phyloP scores from a whole-genome alignment of 1,140 invertebrate species.

The Scaptomyza hsui region DNA sequence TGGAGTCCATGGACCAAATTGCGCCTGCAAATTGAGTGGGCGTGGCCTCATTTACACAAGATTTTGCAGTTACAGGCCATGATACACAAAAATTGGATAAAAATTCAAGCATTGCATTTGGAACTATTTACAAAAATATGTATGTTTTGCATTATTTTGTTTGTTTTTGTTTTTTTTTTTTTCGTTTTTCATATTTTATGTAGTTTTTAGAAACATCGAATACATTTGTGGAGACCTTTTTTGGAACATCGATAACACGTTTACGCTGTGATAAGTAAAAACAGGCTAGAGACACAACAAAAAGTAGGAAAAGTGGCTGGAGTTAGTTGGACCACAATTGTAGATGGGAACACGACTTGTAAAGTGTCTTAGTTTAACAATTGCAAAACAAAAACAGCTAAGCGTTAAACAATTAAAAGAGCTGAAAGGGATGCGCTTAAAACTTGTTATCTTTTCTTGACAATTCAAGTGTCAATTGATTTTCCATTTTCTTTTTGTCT shows the following conservation, averaged over 20 bases:
- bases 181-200: slow-evolving; percentile 11
- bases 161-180: slow-evolving; percentile 36
- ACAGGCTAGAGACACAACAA: slow-evolving; percentile 24
- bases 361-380: slow-evolving; percentile 71
- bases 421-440: slow-evolving; percentile 22
- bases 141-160: slow-evolving; percentile 42
- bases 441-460: slow-evolving; percentile 27
- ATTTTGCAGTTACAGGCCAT: slow-evolving; percentile 55
- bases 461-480: slow-evolving; percentile 35
- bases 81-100: slow-evolving; percentile 59
- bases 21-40: slow-evolving; percentile 22
- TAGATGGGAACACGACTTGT: slow-evolving; percentile 4
- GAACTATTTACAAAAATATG: slow-evolving; percentile 80
- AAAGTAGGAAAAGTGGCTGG: slow-evolving; percentile 25
- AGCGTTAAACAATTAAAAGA: slow-evolving; percentile 38
- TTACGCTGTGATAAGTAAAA: slow-evolving; percentile 32
- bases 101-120: slow-evolving; percentile 70
- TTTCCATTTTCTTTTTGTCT: slow-evolving; percentile 1
- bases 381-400: slow-evolving; percentile 74
- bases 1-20: slow-evolving; percentile 44
- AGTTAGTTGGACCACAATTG: slow-evolving; percentile 31
- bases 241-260: slow-evolving; percentile 61
- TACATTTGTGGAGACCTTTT: slow-evolving; percentile 59
- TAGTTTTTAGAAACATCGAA: slow-evolving; percentile 61
- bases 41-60: slow-evolving; percentile 38